These are phyloP conservation scores for Scolanthus callimorphus DNA, from an alignment of 92 coral and sea anemone species.

Conservation along the genomic window DNA sequence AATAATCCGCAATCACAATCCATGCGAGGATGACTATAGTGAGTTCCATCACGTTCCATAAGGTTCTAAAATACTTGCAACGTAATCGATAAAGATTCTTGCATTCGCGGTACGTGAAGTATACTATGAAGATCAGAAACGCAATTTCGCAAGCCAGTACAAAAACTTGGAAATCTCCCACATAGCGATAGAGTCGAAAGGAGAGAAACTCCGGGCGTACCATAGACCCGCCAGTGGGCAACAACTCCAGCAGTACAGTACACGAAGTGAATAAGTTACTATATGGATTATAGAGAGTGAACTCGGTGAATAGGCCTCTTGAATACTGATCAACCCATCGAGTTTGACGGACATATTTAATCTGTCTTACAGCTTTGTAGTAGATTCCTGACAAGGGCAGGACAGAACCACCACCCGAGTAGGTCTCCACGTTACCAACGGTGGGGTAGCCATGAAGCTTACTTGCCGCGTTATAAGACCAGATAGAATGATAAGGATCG, in stretches of 20 bases:
- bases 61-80: slow-evolving; percentile 40
- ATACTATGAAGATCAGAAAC: slow-evolving; percentile 51
- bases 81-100: slow-evolving; percentile 40
- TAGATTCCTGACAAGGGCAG: slow-evolving; percentile 64
- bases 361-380: slow-evolving; percentile 56
- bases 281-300: slow-evolving; percentile 85
- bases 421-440: slow-evolving; percentile 54
- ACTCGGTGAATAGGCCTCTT: slow-evolving; percentile 75
- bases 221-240: slow-evolving; percentile 72
- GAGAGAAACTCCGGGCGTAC: slow-evolving; percentile 58
- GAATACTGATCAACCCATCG: slow-evolving; percentile 77
- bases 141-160: slow-evolving; percentile 77
- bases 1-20: slow-evolving; percentile 65
- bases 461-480: slow-evolving; percentile 67
- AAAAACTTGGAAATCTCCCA: slow-evolving; percentile 90
- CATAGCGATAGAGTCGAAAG: slow-evolving; percentile 77
- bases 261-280: slow-evolving; percentile 84
- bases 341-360: slow-evolving; percentile 25
- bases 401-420: slow-evolving; percentile 95
- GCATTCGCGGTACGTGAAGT: slow-evolving; percentile 80
- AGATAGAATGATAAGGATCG: slow-evolving; percentile 23
- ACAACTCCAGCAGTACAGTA: slow-evolving; percentile 72
- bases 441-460: slow-evolving; percentile 68
- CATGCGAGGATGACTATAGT: slow-evolving; percentile 59
- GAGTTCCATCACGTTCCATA: slow-evolving; percentile 79